Conservation (phyloP, 30 jellyfish, hydroid and myxozoan genomes). For the Nemopilema nomurai region DNA sequence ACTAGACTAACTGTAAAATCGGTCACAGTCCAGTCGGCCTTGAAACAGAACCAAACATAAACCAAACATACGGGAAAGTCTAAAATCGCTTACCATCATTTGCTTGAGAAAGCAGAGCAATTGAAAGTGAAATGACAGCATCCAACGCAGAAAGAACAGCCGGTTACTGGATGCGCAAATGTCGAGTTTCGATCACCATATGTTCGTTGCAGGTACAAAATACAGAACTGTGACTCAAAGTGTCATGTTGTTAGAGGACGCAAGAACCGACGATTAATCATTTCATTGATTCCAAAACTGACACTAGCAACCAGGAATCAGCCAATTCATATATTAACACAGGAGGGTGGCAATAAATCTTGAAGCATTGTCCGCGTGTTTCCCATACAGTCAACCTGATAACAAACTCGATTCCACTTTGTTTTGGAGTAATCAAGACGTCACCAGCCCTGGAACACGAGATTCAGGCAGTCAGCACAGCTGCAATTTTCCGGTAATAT, state of each 20-base stretch:
- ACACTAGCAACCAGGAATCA: slow-evolving; percentile 50
- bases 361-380: slow-evolving; percentile 20
- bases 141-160: background rate
- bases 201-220: background rate
- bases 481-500: slow-evolving; percentile 42
- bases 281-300: slow-evolving; percentile 8
- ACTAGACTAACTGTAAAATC: background rate
- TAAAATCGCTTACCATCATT: background rate
- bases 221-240: background rate
- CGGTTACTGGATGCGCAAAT: background rate
- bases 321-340: slow-evolving; percentile 1
- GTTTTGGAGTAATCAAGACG: slow-evolving; percentile 21
- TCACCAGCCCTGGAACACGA: slow-evolving; percentile 6
- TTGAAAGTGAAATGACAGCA: background rate
- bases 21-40: background rate
- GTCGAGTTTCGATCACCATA: background rate
- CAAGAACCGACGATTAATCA: slow-evolving; percentile 41
- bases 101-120: background rate
- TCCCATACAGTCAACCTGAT: slow-evolving; percentile 13
- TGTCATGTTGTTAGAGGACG: slow-evolving; percentile 41
- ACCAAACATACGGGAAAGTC: background rate
- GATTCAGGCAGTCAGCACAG: slow-evolving; percentile 18
- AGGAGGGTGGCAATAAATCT: slow-evolving; percentile 39
- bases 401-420: background rate
- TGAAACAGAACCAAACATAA: background rate